A percentile compares a stretch with the other conserved stretches of the same genome.
These are phyloP conservation scores for Eclectus roratus DNA, from an alignment of 2,113 vertebrate genomes.

Conservation along the genomic window DNA sequence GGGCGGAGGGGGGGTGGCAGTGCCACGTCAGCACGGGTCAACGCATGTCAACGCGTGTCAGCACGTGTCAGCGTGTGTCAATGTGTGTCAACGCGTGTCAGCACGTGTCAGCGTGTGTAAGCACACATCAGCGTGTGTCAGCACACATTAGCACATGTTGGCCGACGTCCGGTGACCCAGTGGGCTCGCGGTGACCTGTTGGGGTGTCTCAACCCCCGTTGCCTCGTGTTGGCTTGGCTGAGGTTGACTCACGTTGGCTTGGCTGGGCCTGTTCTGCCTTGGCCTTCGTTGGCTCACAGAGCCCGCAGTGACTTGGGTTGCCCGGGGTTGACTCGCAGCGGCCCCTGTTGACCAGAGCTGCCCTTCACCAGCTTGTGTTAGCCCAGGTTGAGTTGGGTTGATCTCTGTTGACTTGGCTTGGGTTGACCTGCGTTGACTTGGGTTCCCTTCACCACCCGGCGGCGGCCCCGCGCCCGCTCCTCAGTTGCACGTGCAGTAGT, in stretches of 20 bases:
- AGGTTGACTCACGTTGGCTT: accelerated
- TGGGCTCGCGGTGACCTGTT: accelerated
- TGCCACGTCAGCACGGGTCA: accelerated
- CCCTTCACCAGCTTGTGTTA: accelerated
- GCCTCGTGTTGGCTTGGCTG: accelerated
- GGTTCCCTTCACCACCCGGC: not conserved
- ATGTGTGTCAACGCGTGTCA: too few relatives aligned
- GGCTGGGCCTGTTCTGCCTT: not conserved
- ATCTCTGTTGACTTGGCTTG: not conserved
- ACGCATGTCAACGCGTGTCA: too few relatives aligned
- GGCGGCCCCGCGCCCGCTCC: accelerated
- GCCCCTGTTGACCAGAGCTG: accelerated
- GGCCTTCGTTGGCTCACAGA: accelerated
- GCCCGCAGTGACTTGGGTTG: too few relatives aligned
- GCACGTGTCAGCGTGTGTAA: too few relatives aligned
- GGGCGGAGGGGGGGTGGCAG: too few relatives aligned
- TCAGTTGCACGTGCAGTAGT: slow-evolving; percentile 74
- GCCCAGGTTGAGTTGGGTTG: accelerated
- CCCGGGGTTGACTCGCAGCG: accelerated
- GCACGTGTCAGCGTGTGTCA: too few relatives aligned
- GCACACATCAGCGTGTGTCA: too few relatives aligned
- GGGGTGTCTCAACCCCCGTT: not conserved
- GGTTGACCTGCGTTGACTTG: accelerated
- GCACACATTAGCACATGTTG: too few relatives aligned
- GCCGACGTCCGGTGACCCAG: not conserved